Evolutionary conservation across 2,888 invertebrate species (phyloP).

Genomic region (Parochlus steinenii): DNA sequence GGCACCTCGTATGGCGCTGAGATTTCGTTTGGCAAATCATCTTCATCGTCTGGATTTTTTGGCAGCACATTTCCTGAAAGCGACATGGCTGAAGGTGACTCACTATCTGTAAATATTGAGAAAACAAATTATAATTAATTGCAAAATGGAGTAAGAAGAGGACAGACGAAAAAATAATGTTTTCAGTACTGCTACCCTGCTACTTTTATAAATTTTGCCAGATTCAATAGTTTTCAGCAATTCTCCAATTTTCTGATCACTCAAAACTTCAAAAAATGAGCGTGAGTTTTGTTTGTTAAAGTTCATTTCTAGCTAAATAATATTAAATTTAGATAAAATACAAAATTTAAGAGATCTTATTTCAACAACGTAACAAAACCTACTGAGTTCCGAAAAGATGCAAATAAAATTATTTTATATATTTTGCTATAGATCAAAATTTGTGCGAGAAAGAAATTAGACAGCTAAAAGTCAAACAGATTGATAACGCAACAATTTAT

Average conservation of each 20-base stretch:
- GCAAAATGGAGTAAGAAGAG: background rate
- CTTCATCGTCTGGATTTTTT: conserved; percentile 7
- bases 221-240: conserved; percentile 6
- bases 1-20: conserved; percentile 95
- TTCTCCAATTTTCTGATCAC: conserved; percentile 3
- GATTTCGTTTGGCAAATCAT: conserved; percentile 63
- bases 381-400: too few species aligned
- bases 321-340: too few species aligned
- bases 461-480: too few species aligned
- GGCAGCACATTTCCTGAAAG: conserved; percentile 4
- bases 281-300: conserved; percentile 7
- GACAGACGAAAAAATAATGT: conserved; percentile 1
- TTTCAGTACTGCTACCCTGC: background rate
- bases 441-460: too few species aligned
- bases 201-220: background rate
- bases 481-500: too few species aligned
- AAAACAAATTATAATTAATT: background rate
- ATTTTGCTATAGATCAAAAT: too few species aligned
- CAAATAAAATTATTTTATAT: too few species aligned
- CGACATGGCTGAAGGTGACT: conserved; percentile 12
- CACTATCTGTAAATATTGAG: conserved; percentile 5
- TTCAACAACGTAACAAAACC: too few species aligned
- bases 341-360: too few species aligned
- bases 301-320: conserved; percentile 11
- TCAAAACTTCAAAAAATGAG: conserved; percentile 5